These are phyloP conservation scores for Umimayanthus kanabou DNA, from an alignment of 92 coral and sea anemone genomes.

Conservation along the genomic window DNA sequence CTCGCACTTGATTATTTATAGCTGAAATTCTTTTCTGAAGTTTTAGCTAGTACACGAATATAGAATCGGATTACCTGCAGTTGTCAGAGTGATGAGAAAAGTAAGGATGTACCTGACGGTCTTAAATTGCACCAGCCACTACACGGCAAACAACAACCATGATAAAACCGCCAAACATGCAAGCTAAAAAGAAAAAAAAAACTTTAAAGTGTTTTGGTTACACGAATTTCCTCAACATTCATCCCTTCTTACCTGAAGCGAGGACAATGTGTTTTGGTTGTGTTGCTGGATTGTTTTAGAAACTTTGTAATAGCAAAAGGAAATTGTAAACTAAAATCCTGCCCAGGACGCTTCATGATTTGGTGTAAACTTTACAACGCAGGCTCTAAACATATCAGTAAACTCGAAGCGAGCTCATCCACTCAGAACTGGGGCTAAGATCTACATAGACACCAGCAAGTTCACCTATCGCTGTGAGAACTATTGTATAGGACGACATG, in stretches of 20 bases:
- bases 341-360: constrained; percentile 35
- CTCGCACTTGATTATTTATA: constrained; percentile 11
- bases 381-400: constrained; percentile 10
- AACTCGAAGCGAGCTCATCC: constrained; percentile 22
- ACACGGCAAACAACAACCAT: constrained; percentile 40
- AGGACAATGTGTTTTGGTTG: constrained; percentile 12
- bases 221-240: constrained; percentile 23
- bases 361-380: constrained; percentile 5
- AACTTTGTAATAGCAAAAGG: constrained; percentile 28
- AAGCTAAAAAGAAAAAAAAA: constrained; percentile 37
- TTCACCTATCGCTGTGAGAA: constrained; percentile 20
- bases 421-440: constrained; percentile 24
- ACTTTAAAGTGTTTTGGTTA: constrained; percentile 17
- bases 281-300: constrained; percentile 13
- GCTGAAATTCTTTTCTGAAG: constrained; percentile 26
- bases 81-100: constrained; percentile 25
- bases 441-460: constrained; percentile 2
- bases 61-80: constrained; percentile 33
- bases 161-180: constrained; percentile 28
- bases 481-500: constrained; percentile 36
- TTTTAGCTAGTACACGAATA: constrained; percentile 29
- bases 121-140: constrained; percentile 22
- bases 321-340: constrained; percentile 23
- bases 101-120: not conserved
- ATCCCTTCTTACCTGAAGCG: constrained; percentile 5